Evolutionary conservation across 2,113 vertebrate genomes (phyloP).

Genomic region (Xenopus laevis): DNA sequence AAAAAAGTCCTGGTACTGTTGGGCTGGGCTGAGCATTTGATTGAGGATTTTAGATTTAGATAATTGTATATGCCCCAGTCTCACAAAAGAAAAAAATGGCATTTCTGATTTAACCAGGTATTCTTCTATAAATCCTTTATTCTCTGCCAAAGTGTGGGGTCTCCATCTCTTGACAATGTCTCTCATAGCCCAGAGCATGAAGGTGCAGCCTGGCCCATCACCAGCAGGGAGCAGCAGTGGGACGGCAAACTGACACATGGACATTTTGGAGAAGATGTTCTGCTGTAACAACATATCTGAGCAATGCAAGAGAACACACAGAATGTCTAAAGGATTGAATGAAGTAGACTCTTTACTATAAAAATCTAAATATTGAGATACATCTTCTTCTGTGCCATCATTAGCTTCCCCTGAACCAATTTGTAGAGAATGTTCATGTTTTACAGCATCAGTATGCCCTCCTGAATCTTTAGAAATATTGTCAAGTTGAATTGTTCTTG

Average conservation of each 20-base stretch:
- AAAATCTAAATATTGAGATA: too few relatives aligned
- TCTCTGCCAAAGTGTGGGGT: conserved; percentile 26
- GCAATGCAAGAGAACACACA: conserved; percentile 66
- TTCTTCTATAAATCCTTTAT: conserved; percentile 26
- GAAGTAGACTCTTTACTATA: conserved; percentile 5
- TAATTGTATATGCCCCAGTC: conserved; percentile 61
- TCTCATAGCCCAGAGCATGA: conserved; percentile 67
- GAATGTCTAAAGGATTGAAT: conserved; percentile 66
- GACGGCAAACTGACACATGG: conserved; percentile 71
- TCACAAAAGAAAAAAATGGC: conserved; percentile 71
- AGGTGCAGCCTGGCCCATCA: conserved; percentile 53
- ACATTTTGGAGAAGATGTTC: conserved; percentile 65
- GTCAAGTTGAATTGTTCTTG: conserved; percentile 40
- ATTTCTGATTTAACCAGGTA: conserved; percentile 58
- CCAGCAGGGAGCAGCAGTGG: conserved; percentile 70
- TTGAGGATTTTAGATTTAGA: conserved; percentile 75
- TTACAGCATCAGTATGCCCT: too few relatives aligned
- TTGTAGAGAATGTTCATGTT: too few relatives aligned
- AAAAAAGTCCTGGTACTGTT: conserved; percentile 61
- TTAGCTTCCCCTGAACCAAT: too few relatives aligned
- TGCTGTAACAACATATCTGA: conserved; percentile 67
- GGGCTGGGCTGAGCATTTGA: conserved; percentile 58
- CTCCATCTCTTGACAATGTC: conserved; percentile 55
- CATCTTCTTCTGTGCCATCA: too few relatives aligned
- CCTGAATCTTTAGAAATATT: too few relatives aligned